A percentile compares a stretch with the other conserved stretches of the same genome.
Evolutionary conservation across 2,888 invertebrate species (phyloP).

Genomic region (Drosophila melanosoma): DNA sequence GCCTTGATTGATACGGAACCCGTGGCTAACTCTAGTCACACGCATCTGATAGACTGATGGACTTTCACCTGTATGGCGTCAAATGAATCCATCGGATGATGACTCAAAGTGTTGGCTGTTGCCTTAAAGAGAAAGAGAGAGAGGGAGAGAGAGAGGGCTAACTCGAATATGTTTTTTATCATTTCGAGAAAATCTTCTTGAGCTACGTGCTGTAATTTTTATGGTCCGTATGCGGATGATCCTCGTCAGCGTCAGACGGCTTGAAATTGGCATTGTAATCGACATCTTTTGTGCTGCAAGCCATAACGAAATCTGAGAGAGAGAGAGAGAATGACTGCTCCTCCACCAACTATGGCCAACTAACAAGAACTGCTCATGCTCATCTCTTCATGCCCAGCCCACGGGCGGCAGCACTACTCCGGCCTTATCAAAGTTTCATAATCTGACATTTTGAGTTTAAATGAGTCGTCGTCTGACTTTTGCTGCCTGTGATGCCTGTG

Average conservation of each 20-base stretch:
- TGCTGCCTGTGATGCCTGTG: constrained; percentile 1
- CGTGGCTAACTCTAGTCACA: constrained; percentile 11
- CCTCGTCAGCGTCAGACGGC: constrained; percentile 68
- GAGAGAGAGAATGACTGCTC: constrained; percentile 12
- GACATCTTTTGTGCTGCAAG: constrained; percentile 60
- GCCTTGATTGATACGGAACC: constrained; percentile 70
- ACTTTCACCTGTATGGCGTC: constrained; percentile 43
- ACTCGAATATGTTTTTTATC: constrained; percentile 48
- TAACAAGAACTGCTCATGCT: constrained; percentile 35
- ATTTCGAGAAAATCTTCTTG: constrained; percentile 64
- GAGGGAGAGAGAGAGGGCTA: background rate
- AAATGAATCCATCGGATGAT: constrained; percentile 25
- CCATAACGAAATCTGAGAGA: constrained; percentile 58
- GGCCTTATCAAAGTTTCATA: constrained; percentile 71
- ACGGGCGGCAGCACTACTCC: constrained; percentile 27
- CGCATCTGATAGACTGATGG: constrained; percentile 8
- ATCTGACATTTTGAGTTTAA: constrained; percentile 78
- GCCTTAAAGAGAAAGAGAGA: background rate
- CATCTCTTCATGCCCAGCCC: constrained; percentile 67
- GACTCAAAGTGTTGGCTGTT: constrained; percentile 16
- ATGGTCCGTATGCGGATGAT: constrained; percentile 62
- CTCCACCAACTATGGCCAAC: constrained; percentile 5
- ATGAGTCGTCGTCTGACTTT: constrained; percentile 50
- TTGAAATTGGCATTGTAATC: constrained; percentile 78
- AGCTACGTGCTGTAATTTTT: constrained; percentile 69